phyloP scores from a whole-genome alignment of 2,113 vertebrate species.

The Silurus asotus region DNA sequence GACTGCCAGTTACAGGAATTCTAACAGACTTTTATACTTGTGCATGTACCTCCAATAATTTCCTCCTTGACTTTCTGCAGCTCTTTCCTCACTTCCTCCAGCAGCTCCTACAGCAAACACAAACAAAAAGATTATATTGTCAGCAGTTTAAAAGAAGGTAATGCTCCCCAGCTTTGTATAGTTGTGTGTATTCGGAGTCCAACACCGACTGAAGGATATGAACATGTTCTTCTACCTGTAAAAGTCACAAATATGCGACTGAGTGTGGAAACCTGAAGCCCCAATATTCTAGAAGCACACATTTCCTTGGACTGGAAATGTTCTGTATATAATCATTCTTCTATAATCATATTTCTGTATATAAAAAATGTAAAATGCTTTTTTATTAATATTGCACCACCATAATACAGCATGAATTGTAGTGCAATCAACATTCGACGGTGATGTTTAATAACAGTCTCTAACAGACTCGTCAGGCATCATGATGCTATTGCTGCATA shows the following conservation, averaged over 20 bases:
- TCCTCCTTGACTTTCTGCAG: constrained; percentile 91
- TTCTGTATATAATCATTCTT: neutral
- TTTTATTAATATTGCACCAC: neutral
- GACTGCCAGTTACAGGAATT: neutral
- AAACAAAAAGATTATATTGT: neutral
- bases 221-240: neutral
- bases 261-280: too few species aligned
- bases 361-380: too few species aligned
- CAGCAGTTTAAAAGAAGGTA: neutral
- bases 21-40: neutral
- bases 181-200: neutral
- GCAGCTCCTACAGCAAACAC: constrained; percentile 76
- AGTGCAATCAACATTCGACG: neutral
- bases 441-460: neutral
- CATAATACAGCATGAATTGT: neutral
- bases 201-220: neutral
- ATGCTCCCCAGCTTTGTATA: neutral
- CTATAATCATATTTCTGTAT: neutral
- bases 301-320: neutral
- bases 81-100: constrained; percentile 88
- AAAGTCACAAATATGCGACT: neutral
- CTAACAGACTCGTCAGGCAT: neutral
- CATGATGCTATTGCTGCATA: neutral
- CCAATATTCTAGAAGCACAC: too few species aligned
- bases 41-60: constrained; percentile 81